Evolutionary conservation across 2,888 invertebrate genomes (phyloP).

Genomic region (Diachrysia chrysitis): DNA sequence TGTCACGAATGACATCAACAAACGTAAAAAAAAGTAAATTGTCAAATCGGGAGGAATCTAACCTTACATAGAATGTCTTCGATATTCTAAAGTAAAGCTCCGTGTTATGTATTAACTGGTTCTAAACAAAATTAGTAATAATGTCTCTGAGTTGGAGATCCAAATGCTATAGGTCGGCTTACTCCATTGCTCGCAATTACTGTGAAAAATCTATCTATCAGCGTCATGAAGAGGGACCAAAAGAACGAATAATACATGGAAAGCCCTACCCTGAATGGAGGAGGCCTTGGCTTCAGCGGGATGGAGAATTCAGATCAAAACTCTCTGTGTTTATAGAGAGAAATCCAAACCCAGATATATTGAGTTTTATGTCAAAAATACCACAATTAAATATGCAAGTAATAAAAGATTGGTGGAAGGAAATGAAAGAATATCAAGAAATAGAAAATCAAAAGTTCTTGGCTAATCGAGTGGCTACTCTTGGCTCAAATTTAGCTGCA

Average conservation of each 20-base stretch:
- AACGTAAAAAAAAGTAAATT: too few species aligned
- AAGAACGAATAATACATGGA: constrained; percentile 74
- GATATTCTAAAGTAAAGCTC: background rate
- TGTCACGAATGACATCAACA: constrained; percentile 1
- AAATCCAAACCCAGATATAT: constrained; percentile 78
- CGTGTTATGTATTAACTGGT: background rate
- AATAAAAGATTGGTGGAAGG: constrained; percentile 89
- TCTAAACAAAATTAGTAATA: constrained; percentile 8
- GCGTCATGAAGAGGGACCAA: constrained; percentile 76
- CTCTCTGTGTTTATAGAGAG: constrained; percentile 88
- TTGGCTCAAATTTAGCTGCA: constrained; percentile 95
- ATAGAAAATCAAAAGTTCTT: constrained; percentile 90
- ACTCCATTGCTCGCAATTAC: constrained; percentile 70
- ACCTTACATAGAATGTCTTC: too few species aligned
- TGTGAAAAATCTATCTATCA: constrained; percentile 81
- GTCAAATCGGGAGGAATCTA: background rate
- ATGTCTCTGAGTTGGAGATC: constrained; percentile 72
- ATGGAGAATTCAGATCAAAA: constrained; percentile 89
- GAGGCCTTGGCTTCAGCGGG: constrained; percentile 89
- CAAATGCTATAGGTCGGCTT: constrained; percentile 58
- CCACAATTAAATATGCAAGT: constrained; percentile 86
- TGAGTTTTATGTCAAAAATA: constrained; percentile 83
- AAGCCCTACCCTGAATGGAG: constrained; percentile 90
- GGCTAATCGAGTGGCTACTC: constrained; percentile 88
- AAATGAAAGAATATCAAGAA: constrained; percentile 83